Conservation (phyloP, 2,113 vertebrate genomes). For the Potamarius usumacintae region DNA sequence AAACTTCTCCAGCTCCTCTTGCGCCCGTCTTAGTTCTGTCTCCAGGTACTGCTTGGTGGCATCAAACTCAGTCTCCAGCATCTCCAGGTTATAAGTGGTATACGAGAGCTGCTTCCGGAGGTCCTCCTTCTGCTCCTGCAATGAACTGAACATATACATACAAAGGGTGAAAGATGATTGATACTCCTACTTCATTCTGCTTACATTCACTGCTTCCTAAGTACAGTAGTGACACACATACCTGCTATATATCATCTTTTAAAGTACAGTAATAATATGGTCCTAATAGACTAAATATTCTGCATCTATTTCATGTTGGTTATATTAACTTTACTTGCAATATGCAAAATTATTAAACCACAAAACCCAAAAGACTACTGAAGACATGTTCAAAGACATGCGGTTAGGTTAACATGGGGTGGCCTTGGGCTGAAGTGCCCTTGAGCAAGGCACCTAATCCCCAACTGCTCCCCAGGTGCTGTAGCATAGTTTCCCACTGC, state of each 20-base stretch:
- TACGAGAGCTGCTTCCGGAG: conserved; percentile 91
- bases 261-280: neutral
- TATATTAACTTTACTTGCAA: neutral
- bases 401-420: no score
- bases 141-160: conserved; percentile 72
- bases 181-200: neutral
- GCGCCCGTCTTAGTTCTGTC: conserved; percentile 89
- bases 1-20: conserved; percentile 95
- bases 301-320: neutral
- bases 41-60: conserved; percentile 93
- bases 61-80: conserved; percentile 92
- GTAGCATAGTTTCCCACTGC: no score
- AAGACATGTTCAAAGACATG: neutral
- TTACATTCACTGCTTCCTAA: neutral
- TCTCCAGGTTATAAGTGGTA: conserved; percentile 92
- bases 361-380: neutral
- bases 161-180: neutral
- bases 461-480: no score
- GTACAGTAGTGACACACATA: neutral
- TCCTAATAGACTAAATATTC: neutral
- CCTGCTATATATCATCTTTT: neutral
- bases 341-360: neutral
- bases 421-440: no score
- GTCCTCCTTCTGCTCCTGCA: conserved; percentile 96
- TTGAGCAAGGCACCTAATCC: no score